Evolutionary conservation across 2,797 vertebrate species (phyloP), one percentile per base, ranked within the genome.

Genomic region (Rhabdomys pumilio): DNA sequence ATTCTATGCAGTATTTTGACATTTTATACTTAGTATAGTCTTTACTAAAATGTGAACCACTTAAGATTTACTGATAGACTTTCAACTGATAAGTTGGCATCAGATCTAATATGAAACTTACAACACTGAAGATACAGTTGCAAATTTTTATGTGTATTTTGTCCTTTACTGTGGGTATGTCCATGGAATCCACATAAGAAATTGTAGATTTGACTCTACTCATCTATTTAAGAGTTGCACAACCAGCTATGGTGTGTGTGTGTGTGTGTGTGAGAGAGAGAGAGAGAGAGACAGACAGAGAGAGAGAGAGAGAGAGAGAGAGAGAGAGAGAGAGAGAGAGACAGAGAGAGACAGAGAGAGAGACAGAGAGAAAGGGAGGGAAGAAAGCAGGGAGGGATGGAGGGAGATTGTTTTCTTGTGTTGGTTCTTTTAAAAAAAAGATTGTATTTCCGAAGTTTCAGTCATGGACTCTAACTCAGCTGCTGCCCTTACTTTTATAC

Each of bases 401-500:
- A 26, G 31, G 38, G 55, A 50, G 50, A 57, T 24, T 76, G 29
- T 82, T 73, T 87, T 72, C 47, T 93, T 83, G 47, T 73, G 38
- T 85, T 95, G 86, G 14, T 90, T 94, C 96, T 44, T 44, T 44
- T 3, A 44, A 65, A 55, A 92, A 89, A 89, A 80, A 38, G 1
- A 96, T 69, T 12, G 84, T 47, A 19, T 65, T 91, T 84, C 8
- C 84, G 63, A 83, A 93, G 24, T 81, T 96, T 93, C 4, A 61
- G 89, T 81, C 81, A 94, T 38, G 61, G 96, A 92, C 76, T 86
- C 47, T 67, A 53, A 92, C 63, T 80, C n/a, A 88, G 8, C 90
- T 61, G 53, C 63, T 92, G 88, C 61, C 10, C 96, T 96, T 95
- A 72, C 85, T 95, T 97, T 91, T 88, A 95, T 6, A 90, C 93